A percentile compares a stretch with the other conserved stretches of the same genome.
phyloP scores from a whole-genome alignment of 2,888 invertebrate genomes.

The Aproaerema taeniolella region DNA sequence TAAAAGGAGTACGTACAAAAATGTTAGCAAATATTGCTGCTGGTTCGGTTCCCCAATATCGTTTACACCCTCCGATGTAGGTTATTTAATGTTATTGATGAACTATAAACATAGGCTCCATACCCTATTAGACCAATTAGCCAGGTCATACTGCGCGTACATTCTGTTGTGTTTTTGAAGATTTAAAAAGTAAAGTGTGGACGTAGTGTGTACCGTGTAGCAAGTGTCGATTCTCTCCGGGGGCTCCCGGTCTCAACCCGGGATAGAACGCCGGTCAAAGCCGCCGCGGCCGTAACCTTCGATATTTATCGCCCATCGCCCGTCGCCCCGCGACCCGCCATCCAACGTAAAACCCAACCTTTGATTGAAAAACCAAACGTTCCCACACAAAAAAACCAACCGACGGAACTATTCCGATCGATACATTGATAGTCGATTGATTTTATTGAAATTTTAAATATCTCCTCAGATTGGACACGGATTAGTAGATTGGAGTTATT shows the following conservation, averaged over 20 bases:
- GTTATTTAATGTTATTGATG: too few species aligned
- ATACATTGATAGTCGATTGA: constrained; percentile 36
- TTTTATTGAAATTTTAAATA: constrained; percentile 61
- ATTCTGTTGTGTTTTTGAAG: too few species aligned
- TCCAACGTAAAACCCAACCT: constrained; percentile 57
- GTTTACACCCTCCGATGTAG: too few species aligned
- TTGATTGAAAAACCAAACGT: constrained; percentile 66
- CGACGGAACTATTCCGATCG: constrained; percentile 32
- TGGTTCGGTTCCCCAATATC: too few species aligned
- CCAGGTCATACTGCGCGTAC: too few species aligned
- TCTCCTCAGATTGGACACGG: constrained; percentile 63
- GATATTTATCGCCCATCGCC: constrained; percentile 63
- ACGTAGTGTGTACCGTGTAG: not conserved
- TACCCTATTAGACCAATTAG: too few species aligned
- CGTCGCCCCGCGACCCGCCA: constrained; percentile 51
- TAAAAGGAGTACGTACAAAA: too few species aligned
- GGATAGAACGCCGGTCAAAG: constrained; percentile 17
- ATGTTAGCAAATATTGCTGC: too few species aligned
- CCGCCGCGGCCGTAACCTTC: constrained; percentile 63
- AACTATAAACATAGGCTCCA: too few species aligned
- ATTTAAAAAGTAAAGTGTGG: too few species aligned
- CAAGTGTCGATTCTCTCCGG: not conserved
- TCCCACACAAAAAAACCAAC: constrained; percentile 54
- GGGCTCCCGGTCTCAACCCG: not conserved
- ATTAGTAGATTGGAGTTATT: constrained; percentile 58